Base-by-base conservation (phyloP, 2,888 invertebrate species). In the Noctua fimbriata region DNA sequence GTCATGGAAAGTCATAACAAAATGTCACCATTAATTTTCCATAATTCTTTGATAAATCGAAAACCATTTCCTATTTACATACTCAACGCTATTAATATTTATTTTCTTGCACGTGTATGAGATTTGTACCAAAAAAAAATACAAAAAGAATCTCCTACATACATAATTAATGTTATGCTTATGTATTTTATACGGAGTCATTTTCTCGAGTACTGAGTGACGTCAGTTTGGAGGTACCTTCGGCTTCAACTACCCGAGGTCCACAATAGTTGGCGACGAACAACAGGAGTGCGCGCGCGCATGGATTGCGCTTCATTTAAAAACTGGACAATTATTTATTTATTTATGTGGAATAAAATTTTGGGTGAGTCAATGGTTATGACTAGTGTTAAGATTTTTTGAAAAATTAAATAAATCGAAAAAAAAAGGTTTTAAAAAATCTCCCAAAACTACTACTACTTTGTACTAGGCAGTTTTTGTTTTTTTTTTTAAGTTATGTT, bases 231-330 rank as follows among this genome's bases (percentile, higher is more conserved):
- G 2, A 21, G 49, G n/a, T 55, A 60, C 44, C 69, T 60, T 36
- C 73, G 66, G 49, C 63, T 44, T 28, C 58, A 49, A 60, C 18
- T 58, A 49, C 21, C n/a, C 24, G 36, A 76, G 36, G 63, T 16
- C 55, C 86, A 41, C 12, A 67, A 58, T 47, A 85, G 83, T 71
- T 44, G 47, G 9, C 24, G 21, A 28, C 55, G 58, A 55, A 32
- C 71, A 28, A 60, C 66, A 52, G 55, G 14, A 52, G 76, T 24
- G 83, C 76, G 76, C 86, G 76, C 67, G 79, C 84, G 84, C 86
- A 76, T 12, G 14, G 55, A 21, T 49, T 60, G 69, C 41, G n/a
- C n/a, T 55, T 80, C 16, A 55, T 32, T 55, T 36, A 16, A 52
- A 24, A 63, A 74, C 21, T 55, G 65, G 5, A 44, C 2, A 18